Evolutionary conservation across 2,888 invertebrate species (phyloP).

Genomic region (Rhogogaster chlorosoma): DNA sequence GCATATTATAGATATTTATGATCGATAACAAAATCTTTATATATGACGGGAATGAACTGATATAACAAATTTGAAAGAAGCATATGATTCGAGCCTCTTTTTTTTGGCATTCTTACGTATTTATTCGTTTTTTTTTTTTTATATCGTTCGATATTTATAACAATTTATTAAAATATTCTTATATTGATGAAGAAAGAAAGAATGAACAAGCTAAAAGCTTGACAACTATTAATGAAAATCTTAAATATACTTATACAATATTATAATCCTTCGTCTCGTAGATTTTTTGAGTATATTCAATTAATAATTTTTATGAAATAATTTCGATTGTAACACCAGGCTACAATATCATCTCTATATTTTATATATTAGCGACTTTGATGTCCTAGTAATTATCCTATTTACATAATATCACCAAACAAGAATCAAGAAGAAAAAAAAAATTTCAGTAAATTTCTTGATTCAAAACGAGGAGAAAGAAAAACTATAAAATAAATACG

Average conservation of each 20-base stretch:
- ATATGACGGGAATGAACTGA: background rate
- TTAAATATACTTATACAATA: background rate
- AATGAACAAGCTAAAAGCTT: no score
- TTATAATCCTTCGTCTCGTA: background rate
- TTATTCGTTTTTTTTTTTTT: background rate
- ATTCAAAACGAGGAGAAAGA: background rate
- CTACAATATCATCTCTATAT: background rate
- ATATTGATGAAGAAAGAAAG: no score
- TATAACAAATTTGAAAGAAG: background rate
- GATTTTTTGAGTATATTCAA: background rate
- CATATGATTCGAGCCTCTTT: background rate
- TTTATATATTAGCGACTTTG: background rate
- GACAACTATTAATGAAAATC: no score
- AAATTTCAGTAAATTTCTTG: background rate
- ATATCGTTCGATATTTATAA: no score
- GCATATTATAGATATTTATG: background rate
- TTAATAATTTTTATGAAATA: background rate
- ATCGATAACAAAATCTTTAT: background rate
- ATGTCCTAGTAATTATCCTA: background rate
- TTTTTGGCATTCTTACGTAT: no score
- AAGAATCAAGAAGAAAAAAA: no score
- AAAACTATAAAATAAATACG: no score
- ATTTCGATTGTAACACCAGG: background rate
- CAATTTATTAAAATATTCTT: no score
- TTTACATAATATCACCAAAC: background rate